Percentiles rank a stretch among this genome's conserved stretches.
phyloP scores from a whole-genome alignment of 2,797 vertebrate species.

The Parotocinclus haroldoi region DNA sequence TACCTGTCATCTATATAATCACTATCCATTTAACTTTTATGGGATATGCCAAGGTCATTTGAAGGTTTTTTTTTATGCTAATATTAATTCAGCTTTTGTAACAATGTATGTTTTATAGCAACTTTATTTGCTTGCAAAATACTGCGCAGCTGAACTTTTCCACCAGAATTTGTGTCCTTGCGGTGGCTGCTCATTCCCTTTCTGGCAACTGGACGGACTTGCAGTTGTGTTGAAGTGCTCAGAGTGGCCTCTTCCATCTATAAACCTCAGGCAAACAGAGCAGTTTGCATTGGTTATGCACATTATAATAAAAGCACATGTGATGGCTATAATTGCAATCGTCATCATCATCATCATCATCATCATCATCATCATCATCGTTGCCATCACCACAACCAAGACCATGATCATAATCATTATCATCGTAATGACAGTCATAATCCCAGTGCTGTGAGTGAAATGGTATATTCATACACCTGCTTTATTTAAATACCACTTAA shows the following conservation, averaged over 20 bases:
- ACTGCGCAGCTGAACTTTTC: too few species aligned
- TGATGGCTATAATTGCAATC: conserved; percentile 55
- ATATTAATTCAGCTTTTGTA: too few species aligned
- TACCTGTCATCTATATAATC: conserved; percentile 21
- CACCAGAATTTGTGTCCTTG: too few species aligned
- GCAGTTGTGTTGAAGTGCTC: background rate
- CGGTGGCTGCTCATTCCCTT: too few species aligned
- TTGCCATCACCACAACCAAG: conserved; percentile 28
- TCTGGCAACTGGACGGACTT: background rate
- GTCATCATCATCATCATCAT: conserved; percentile 35
- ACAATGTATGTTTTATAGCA: too few species aligned
- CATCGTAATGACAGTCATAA: conserved; percentile 55
- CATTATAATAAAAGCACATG: conserved; percentile 39
- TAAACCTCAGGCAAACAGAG: conserved; percentile 26
- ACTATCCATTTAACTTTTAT: conserved; percentile 14
- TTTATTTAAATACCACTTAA: conserved; percentile 54
- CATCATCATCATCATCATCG: conserved; percentile 25
- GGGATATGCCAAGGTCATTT: conserved; percentile 14
- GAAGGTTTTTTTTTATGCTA: background rate
- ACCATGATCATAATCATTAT: conserved; percentile 50
- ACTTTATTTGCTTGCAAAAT: too few species aligned
- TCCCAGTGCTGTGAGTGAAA: conserved; percentile 52
- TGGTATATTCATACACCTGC: conserved; percentile 50
- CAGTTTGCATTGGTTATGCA: conserved; percentile 60
- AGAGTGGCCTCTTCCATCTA: conserved; percentile 2